Evolutionary conservation across 2,888 invertebrate genomes (phyloP), one percentile per base, ranked within the genome.

Genomic region (Pecten maximus): DNA sequence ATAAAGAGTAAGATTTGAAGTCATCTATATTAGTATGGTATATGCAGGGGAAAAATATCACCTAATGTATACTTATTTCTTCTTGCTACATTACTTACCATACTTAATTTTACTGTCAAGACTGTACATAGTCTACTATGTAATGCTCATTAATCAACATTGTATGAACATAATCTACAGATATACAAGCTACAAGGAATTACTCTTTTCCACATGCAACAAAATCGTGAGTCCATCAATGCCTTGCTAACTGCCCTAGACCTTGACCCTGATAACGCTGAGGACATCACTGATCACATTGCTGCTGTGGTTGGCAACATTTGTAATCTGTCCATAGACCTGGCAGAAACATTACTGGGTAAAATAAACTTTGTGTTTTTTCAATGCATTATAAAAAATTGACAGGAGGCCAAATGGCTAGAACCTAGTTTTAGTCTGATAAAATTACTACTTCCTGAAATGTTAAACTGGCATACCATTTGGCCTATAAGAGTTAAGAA

Each of bases 171-270:
- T 91, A 74, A 88, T 16, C 93, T 93, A 2, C 93, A 96, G 96
- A 95, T 95, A 8, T 94, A 95, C 91, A 94, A 94, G 88, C 90
- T 96, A 0, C 94, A 94, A 90, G 96, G 95, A 10, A 89, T 95
- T 12, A 93, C 95, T 12, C 90, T 95, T 87, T 93, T 94, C 87
- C 93, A 94, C 44, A 92, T 95, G 40, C 93, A 94, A 48, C 93
- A 95, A 91, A 92, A 94, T 89, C 93, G 94, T 89, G 94, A 95
- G 88, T 94, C 96, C 40, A 90, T 96, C 87, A 91, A 90, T 88
- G 94, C 95, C n/a, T 94, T 95, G 54, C 93, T 96, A 88, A 95
- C 94, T 16, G 94, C 96, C 35, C 94, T 96, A 54, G 95, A 96
- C 87, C 94, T 96, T 87, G 94, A 95, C 91, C 93, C 94, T 28